Evolutionary conservation across 64 coral and sea anemone genomes (phyloP).

Genomic region (Porites lutea): DNA sequence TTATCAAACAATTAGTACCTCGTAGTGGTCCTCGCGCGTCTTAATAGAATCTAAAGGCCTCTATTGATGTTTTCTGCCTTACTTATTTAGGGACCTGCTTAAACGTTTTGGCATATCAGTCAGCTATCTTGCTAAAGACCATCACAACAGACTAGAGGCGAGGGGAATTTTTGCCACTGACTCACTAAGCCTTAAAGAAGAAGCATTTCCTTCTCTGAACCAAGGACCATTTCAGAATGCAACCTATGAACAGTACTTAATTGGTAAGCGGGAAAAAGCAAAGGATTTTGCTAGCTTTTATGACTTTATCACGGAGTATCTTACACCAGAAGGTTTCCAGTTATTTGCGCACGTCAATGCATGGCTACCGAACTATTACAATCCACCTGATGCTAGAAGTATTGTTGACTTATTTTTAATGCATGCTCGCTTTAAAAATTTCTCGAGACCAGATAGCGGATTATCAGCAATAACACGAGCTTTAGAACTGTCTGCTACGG

Average conservation of each 20-base stretch:
- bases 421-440: background rate
- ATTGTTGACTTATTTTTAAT: background rate
- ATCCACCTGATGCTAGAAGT: background rate
- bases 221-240: background rate
- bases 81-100: background rate
- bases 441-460: background rate
- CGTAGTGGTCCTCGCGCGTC: too few relatives aligned
- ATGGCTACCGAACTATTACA: background rate
- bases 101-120: slow-evolving; percentile 5
- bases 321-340: slow-evolving; percentile 5
- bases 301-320: background rate
- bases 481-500: background rate
- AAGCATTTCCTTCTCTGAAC: background rate
- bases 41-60: too few relatives aligned
- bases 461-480: background rate
- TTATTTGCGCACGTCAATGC: background rate
- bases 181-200: background rate
- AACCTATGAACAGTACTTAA: background rate
- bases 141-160: background rate
- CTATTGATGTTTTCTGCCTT: background rate
- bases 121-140: background rate
- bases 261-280: background rate
- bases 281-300: background rate
- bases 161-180: background rate
- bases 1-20: too few relatives aligned